Evolutionary conservation across 2,888 invertebrate genomes (phyloP).

Genomic region (Diabrotica balteata): DNA sequence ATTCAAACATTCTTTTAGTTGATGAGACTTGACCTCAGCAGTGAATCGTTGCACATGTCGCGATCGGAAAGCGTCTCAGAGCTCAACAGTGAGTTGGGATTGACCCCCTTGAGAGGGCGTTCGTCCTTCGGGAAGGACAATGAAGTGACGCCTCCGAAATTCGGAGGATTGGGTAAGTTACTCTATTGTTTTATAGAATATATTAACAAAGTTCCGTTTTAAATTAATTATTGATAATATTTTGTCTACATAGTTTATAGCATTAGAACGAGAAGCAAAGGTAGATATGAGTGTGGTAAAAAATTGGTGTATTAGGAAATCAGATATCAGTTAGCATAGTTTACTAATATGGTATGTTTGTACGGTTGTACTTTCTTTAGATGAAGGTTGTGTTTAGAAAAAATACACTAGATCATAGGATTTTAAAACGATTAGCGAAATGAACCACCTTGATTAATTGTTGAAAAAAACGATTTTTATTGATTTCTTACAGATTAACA

Average conservation of each 20-base stretch:
- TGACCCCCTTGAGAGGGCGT: conserved; percentile 53
- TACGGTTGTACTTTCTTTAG: conserved; percentile 9
- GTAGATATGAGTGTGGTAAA: too few relatives aligned
- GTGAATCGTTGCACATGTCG: conserved; percentile 79
- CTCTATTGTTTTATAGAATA: neutral
- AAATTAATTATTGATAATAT: neutral
- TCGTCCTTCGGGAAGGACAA: conserved; percentile 59
- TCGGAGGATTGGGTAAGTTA: conserved; percentile 81
- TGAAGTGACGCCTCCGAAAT: conserved; percentile 72
- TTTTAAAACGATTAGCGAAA: too few relatives aligned
- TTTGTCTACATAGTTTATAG: too few relatives aligned
- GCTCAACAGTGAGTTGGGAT: conserved; percentile 70
- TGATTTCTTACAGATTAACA: too few relatives aligned
- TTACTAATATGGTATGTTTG: conserved; percentile 1
- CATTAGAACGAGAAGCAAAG: too few relatives aligned
- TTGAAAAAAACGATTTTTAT: too few relatives aligned
- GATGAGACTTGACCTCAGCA: conserved; percentile 81
- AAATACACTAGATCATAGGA: too few relatives aligned
- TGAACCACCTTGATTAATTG: too few relatives aligned
- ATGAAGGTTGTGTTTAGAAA: neutral
- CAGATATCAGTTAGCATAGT: conserved; percentile 7
- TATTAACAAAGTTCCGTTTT: conserved; percentile 9
- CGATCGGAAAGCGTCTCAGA: conserved; percentile 87
- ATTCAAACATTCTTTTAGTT: conserved; percentile 63
- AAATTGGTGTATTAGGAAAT: conserved; percentile 12